Evolutionary conservation across 2,888 invertebrate genomes (phyloP).

Genomic region (Drosophila greeni): DNA sequence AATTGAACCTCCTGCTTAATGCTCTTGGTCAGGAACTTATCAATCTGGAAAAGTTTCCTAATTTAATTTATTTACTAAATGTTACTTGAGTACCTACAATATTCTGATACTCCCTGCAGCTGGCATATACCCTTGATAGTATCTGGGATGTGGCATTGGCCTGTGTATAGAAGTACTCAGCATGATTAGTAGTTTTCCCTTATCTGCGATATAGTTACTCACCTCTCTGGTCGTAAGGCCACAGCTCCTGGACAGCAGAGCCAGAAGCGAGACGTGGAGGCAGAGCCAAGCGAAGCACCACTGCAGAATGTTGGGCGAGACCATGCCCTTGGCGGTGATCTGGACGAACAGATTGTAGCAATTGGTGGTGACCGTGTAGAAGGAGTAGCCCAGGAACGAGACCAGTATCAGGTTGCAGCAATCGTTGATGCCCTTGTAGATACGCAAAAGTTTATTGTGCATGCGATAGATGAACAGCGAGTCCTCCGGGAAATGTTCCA

Average conservation of each 20-base stretch:
- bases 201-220: conserved; percentile 11
- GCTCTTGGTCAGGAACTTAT: conserved; percentile 78
- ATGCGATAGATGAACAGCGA: conserved; percentile 74
- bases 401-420: conserved; percentile 75
- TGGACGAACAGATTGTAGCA: conserved; percentile 77
- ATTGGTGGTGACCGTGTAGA: conserved; percentile 76
- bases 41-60: conserved; percentile 62
- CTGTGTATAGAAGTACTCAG: conserved; percentile 54
- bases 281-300: conserved; percentile 69
- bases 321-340: conserved; percentile 65
- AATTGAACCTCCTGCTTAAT: conserved; percentile 77
- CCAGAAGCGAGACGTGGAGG: conserved; percentile 66
- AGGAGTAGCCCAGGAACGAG: conserved; percentile 75
- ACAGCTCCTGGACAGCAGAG: conserved; percentile 69
- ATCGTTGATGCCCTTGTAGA: conserved; percentile 74
- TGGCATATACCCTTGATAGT: conserved; percentile 75
- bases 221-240: conserved; percentile 74
- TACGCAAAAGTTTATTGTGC: conserved; percentile 73
- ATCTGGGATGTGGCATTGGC: conserved; percentile 77
- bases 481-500: conserved; percentile 72
- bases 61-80: neutral
- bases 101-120: conserved; percentile 75
- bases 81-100: conserved; percentile 62
- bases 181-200: neutral
- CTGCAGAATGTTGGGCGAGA: conserved; percentile 67